Percentiles rank a stretch among this genome's conserved stretches.
Conservation (phyloP, 2,888 invertebrate species). For the Diogma glabrata region DNA sequence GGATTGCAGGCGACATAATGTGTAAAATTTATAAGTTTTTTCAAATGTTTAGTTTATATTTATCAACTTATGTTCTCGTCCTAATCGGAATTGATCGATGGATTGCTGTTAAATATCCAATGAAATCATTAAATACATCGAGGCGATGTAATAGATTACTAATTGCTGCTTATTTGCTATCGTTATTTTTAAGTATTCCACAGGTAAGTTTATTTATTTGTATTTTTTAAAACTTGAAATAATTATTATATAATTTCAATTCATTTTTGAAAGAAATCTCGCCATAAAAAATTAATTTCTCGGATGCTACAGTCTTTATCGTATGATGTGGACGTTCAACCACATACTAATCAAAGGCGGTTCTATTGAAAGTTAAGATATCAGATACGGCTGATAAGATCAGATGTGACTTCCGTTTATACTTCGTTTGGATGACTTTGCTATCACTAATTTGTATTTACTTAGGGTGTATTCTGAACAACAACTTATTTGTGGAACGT, state of each 20-base stretch:
- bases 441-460: too few relatives aligned
- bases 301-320: too few relatives aligned
- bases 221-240: not conserved
- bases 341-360: too few relatives aligned
- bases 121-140: slow-evolving; percentile 54
- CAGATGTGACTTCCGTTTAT: too few relatives aligned
- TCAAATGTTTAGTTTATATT: slow-evolving; percentile 70
- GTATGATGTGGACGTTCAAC: too few relatives aligned
- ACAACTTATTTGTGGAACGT: too few relatives aligned
- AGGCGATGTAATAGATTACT: slow-evolving; percentile 57
- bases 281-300: too few relatives aligned
- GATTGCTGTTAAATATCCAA: slow-evolving; percentile 69
- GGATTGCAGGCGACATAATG: slow-evolving; percentile 63
- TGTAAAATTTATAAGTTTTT: slow-evolving; percentile 73
- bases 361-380: too few relatives aligned
- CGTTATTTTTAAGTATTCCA: slow-evolving; percentile 62
- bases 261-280: too few relatives aligned
- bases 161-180: slow-evolving; percentile 57
- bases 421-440: too few relatives aligned
- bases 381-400: too few relatives aligned
- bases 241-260: not conserved
- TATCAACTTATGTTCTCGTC: slow-evolving; percentile 72
- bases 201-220: slow-evolving; percentile 49
- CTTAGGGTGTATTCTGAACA: too few relatives aligned
- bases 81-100: slow-evolving; percentile 73